Evolutionary conservation across 1,140 invertebrate genomes (phyloP).

Genomic region (Sycophila sp.): DNA sequence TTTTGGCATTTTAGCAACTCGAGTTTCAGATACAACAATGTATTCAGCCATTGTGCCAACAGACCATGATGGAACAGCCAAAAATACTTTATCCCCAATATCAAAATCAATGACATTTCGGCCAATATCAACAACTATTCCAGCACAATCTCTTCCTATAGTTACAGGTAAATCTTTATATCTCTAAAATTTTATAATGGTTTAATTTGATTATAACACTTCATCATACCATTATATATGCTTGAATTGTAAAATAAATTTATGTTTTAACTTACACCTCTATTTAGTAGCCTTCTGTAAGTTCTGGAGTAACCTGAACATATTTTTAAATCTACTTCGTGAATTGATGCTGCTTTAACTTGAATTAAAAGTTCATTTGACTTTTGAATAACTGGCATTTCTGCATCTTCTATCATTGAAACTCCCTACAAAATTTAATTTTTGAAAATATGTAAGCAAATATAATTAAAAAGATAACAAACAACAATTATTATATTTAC

Average conservation of each 20-base stretch:
- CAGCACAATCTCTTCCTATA: constrained; percentile 76
- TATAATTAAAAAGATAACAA: not conserved
- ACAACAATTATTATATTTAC: constrained; percentile 53
- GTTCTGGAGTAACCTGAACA: constrained; percentile 71
- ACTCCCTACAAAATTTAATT: constrained; percentile 62
- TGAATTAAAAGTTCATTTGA: constrained; percentile 73
- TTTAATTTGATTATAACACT: no score
- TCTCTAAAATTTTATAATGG: constrained; percentile 63
- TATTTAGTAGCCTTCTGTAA: constrained; percentile 69
- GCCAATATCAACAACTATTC: constrained; percentile 74
- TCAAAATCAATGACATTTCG: constrained; percentile 70
- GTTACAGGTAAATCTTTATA: constrained; percentile 70
- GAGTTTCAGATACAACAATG: constrained; percentile 69
- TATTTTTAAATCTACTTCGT: constrained; percentile 74
- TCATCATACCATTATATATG: no score
- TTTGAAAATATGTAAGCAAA: not conserved
- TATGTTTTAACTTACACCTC: constrained; percentile 63
- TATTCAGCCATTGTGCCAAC: constrained; percentile 73
- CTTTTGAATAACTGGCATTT: constrained; percentile 67
- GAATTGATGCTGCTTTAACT: constrained; percentile 74
- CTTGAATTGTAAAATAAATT: not conserved
- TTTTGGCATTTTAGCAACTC: constrained; percentile 73
- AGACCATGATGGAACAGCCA: constrained; percentile 70
- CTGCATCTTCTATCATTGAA: constrained; percentile 68
- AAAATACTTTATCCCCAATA: constrained; percentile 74